Conservation (phyloP, 1,140 invertebrate species). For the Stegodyphus mimosarum region DNA sequence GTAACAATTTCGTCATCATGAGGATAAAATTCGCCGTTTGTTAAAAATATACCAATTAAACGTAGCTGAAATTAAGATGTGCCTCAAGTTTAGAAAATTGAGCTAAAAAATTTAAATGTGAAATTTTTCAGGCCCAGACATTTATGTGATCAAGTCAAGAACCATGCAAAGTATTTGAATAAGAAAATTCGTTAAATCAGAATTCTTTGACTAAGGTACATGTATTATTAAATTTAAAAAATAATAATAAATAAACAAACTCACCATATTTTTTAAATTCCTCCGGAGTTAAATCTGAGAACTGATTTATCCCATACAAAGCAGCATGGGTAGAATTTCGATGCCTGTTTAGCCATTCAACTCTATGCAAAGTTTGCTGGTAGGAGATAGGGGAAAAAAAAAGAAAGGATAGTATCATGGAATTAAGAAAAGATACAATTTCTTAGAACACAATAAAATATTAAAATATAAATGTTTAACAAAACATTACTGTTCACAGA, state of each 20-base stretch:
- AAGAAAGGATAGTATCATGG: slow-evolving; percentile 13
- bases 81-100: neutral
- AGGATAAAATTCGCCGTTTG: too few species aligned
- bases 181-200: neutral
- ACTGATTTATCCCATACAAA: slow-evolving; percentile 78
- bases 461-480: too few species aligned
- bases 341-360: slow-evolving; percentile 74
- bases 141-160: too few species aligned
- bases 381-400: too few species aligned
- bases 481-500: too few species aligned
- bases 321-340: slow-evolving; percentile 73
- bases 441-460: too few species aligned
- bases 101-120: neutral
- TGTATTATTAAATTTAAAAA: neutral
- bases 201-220: neutral
- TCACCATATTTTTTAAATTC: slow-evolving; percentile 73
- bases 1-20: too few species aligned
- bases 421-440: neutral
- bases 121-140: too few species aligned
- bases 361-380: slow-evolving; percentile 75
- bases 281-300: slow-evolving; percentile 78
- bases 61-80: too few species aligned
- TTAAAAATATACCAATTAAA: too few species aligned
- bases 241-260: neutral
- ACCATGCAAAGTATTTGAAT: too few species aligned